Evolutionary conservation across 2,797 vertebrate genomes (phyloP).

Genomic region (Monodelphis domestica): DNA sequence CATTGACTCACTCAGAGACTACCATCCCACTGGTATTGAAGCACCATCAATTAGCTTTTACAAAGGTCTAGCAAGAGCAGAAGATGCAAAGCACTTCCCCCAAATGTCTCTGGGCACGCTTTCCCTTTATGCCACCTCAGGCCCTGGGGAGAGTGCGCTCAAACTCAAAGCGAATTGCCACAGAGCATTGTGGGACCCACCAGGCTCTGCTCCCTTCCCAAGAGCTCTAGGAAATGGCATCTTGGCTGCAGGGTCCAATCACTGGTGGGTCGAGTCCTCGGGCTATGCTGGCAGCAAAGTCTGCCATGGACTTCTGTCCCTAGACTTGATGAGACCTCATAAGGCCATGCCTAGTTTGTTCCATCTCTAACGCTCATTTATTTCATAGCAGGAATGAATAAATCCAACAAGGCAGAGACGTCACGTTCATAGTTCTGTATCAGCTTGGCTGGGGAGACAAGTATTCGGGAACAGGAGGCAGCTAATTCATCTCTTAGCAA

Average conservation of each 20-base stretch:
- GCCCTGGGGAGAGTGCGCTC: not conserved
- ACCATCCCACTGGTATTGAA: not conserved
- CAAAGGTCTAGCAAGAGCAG: not conserved
- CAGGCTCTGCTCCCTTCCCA: not conserved
- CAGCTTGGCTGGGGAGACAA: not conserved
- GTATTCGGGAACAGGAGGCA: not conserved
- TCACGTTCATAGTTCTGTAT: not conserved
- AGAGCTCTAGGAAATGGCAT: not conserved
- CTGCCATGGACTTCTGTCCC: not conserved
- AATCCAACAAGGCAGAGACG: not conserved
- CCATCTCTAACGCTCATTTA: not conserved
- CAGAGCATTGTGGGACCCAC: not conserved
- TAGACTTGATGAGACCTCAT: not conserved
- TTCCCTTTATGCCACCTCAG: not conserved
- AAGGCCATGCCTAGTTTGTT: not conserved
- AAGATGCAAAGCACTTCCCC: not conserved
- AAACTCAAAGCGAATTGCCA: not conserved
- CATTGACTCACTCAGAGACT: not conserved
- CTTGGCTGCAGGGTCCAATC: not conserved
- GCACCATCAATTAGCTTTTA: not conserved
- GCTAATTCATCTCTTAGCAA: not conserved
- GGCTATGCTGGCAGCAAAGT: not conserved
- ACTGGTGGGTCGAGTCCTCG: not conserved
- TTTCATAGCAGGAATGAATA: not conserved
- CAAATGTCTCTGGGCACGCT: not conserved